A percentile compares a stretch with the other conserved stretches of the same genome.
Conservation (phyloP, 2,888 invertebrate genomes). For the Eudemis profundana region DNA sequence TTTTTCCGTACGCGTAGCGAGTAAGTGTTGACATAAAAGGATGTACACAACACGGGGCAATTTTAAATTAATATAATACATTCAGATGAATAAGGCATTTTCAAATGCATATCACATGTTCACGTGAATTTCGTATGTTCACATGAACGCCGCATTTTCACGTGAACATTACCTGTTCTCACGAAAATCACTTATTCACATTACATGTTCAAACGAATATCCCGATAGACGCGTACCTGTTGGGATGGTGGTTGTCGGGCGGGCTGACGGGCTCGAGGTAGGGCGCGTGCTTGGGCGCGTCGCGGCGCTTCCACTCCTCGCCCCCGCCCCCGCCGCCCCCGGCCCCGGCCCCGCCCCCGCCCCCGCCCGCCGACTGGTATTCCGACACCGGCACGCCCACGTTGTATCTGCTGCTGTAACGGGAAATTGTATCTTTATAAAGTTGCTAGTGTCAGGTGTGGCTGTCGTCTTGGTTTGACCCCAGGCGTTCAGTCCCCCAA, state of each 20-base stretch:
- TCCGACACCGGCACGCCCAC: conserved; percentile 52
- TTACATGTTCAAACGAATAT: not conserved
- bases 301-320: conserved; percentile 77
- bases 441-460: no score
- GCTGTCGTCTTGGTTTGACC: no score
- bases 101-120: not conserved
- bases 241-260: conserved; percentile 81
- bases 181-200: not conserved
- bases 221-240: conserved; percentile 57
- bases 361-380: conserved; percentile 49
- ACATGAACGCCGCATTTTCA: not conserved
- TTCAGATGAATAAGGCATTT: no score
- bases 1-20: no score
- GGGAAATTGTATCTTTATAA: no score
- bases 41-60: no score
- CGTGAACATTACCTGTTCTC: not conserved
- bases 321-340: conserved; percentile 45
- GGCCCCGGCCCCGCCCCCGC: conserved; percentile 48
- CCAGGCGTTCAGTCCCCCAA: no score
- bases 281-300: conserved; percentile 86
- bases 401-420: conserved; percentile 61
- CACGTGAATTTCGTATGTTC: no score
- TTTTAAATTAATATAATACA: no score
- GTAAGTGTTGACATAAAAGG: no score
- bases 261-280: conserved; percentile 86